Base-by-base conservation (phyloP, 2,113 vertebrate genomes). In the Suncus etruscus region DNA sequence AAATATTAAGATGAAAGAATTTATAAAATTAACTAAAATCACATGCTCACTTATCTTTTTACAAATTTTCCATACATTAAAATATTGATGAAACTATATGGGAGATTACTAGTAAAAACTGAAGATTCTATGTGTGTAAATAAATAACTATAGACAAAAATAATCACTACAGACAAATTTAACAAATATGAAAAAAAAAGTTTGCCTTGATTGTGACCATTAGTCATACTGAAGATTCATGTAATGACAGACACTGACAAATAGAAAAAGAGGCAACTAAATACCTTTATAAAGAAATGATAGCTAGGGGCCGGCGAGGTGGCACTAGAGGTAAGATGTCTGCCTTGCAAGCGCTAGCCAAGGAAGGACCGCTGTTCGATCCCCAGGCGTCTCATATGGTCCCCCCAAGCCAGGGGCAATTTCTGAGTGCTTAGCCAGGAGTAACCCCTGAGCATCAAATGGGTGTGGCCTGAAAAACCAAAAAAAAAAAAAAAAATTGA, bases 151-250 rank as follows among this genome's bases (percentile, higher is more conserved):
- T 9, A 63, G 50, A 91, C 24, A 78, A 45, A 79, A 39, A 39
- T 39, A 39, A 39, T 39, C 68, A 86, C n/a, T 66, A 77, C 11
- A 63, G 50, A 91, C 24, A 78, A 45, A 79, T 82, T 75, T 63
- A 93, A 89, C 69, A 74, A 29, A n/a, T 31, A 8, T 10, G 32
- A 16, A 51, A 81, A 66, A 63, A 50, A 85, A 66, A 0, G 7
- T 45, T 20, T 45, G n/a, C 51, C 51, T 75, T 1, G 0, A 14
- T 77, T 85, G 39, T 20, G 73, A 83, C 31, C 15, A n/a, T 85
- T 93, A 94, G 73, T 68, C 20, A 77, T 81, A 84, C 54, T 90
- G 54, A 86, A 89, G 22, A n/a, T 83, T 92, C 12, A 48, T 47
- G 25, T 82, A 89, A 68, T 86, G 61, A 81, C 25, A 83, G 32